A percentile compares a stretch with the other conserved stretches of the same genome.
phyloP scores from a whole-genome alignment of 92 coral and sea anemone genomes.

The Paragorgia papillata region DNA sequence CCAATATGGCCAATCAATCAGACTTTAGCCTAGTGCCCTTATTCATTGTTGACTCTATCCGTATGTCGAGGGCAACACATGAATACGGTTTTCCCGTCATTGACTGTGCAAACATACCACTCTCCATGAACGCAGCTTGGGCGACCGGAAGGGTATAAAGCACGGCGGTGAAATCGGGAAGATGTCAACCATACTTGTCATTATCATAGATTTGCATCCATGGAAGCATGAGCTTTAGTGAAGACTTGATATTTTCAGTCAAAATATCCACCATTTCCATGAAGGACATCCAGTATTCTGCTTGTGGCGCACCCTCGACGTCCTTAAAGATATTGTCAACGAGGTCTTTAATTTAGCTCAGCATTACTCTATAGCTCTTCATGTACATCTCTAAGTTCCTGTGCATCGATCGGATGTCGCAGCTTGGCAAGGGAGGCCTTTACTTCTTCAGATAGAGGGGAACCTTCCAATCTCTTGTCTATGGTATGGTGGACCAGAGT shows the following conservation, averaged over 20 bases:
- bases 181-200: slow-evolving; percentile 17
- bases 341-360: background rate
- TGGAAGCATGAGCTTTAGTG: slow-evolving; percentile 18
- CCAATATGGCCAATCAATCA: slow-evolving; percentile 27
- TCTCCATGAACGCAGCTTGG: slow-evolving; percentile 1
- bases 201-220: slow-evolving; percentile 41
- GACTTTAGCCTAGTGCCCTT: slow-evolving; percentile 32
- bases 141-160: slow-evolving; percentile 7
- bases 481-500: slow-evolving; percentile 13
- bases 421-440: too few species aligned
- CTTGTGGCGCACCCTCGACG: background rate
- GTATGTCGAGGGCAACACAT: slow-evolving; percentile 7
- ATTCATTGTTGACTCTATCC: slow-evolving; percentile 40
- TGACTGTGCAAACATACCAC: slow-evolving; percentile 25
- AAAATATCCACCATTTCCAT: slow-evolving; percentile 33
- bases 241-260: slow-evolving; percentile 22
- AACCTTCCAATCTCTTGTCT: too few species aligned
- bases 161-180: slow-evolving; percentile 30
- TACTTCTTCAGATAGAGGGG: too few species aligned
- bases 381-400: background rate
- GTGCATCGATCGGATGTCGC: too few species aligned
- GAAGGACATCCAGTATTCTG: slow-evolving; percentile 21
- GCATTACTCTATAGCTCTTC: slow-evolving; percentile 20
- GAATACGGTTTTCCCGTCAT: slow-evolving; percentile 35
- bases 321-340: slow-evolving; percentile 12